phyloP scores from a whole-genome alignment of 2,888 invertebrate genomes.

The Drosophila helvetica region DNA sequence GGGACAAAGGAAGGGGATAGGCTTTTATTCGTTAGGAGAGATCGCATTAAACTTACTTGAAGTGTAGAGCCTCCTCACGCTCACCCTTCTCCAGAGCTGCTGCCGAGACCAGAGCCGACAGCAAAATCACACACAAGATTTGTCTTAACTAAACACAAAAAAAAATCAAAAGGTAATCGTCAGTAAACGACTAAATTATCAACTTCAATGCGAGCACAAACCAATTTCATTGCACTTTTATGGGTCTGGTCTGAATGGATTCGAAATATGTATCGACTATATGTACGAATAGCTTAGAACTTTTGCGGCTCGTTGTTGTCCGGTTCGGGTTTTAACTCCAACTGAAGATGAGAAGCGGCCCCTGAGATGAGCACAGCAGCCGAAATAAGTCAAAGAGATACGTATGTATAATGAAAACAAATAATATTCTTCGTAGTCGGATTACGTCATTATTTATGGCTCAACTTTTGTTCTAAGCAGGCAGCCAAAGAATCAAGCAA shows the following conservation, averaged over 20 bases:
- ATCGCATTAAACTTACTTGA: constrained; percentile 63
- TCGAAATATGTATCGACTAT: background rate
- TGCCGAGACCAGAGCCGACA: constrained; percentile 34
- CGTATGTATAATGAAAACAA: constrained; percentile 69
- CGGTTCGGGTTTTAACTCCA: constrained; percentile 45
- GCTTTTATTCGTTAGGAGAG: background rate
- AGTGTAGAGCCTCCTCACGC: constrained; percentile 61
- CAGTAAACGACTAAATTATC: background rate
- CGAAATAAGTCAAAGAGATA: constrained; percentile 57
- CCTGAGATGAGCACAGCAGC: constrained; percentile 66
- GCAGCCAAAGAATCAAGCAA: constrained; percentile 25
- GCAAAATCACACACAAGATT: constrained; percentile 25
- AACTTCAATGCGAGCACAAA: constrained; percentile 34
- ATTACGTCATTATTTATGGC: constrained; percentile 78
- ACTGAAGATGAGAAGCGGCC: constrained; percentile 53
- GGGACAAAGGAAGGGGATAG: background rate
- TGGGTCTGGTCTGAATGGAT: background rate
- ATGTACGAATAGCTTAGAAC: background rate
- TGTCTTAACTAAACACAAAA: constrained; percentile 44
- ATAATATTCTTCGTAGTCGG: constrained; percentile 59
- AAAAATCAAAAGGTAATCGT: background rate
- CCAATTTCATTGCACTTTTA: constrained; percentile 46
- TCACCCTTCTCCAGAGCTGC: constrained; percentile 40
- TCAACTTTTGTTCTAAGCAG: constrained; percentile 59
- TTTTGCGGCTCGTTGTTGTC: constrained; percentile 41